Evolutionary conservation across 2,888 invertebrate species (phyloP).

Genomic region (Rhaphigaster nebulosa): DNA sequence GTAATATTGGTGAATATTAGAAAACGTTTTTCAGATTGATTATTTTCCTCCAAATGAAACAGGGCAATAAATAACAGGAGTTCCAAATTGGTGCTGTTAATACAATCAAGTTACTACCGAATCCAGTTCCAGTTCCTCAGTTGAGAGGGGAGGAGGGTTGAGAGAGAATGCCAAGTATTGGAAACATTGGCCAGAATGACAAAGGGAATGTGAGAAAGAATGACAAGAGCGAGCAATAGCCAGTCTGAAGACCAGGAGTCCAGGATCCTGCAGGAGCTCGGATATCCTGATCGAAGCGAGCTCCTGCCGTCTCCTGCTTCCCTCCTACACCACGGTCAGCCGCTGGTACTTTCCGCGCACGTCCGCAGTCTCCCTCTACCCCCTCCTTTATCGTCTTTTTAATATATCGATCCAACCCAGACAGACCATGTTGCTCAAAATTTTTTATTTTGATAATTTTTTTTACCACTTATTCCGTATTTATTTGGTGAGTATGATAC

Average conservation of each 20-base stretch:
- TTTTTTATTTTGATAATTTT: too few relatives aligned
- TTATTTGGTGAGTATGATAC: too few relatives aligned
- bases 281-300: neutral
- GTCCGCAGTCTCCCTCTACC: neutral
- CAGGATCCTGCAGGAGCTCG: neutral
- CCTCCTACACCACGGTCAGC: neutral
- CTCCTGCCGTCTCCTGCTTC: neutral
- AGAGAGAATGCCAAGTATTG: neutral
- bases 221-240: slow-evolving; percentile 32
- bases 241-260: neutral
- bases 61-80: neutral
- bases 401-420: too few relatives aligned
- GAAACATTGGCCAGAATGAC: neutral
- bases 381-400: too few relatives aligned
- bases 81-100: neutral
- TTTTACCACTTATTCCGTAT: too few relatives aligned
- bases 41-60: neutral
- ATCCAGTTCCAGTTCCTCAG: neutral
- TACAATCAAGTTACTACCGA: neutral
- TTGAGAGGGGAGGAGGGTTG: neutral
- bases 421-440: too few relatives aligned
- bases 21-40: too few relatives aligned
- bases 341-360: neutral
- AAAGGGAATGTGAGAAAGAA: slow-evolving; percentile 29
- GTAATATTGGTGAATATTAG: too few relatives aligned